These are phyloP conservation scores for Amaurobius ferox DNA, from an alignment of 2,888 invertebrate genomes.

Conservation along the genomic window DNA sequence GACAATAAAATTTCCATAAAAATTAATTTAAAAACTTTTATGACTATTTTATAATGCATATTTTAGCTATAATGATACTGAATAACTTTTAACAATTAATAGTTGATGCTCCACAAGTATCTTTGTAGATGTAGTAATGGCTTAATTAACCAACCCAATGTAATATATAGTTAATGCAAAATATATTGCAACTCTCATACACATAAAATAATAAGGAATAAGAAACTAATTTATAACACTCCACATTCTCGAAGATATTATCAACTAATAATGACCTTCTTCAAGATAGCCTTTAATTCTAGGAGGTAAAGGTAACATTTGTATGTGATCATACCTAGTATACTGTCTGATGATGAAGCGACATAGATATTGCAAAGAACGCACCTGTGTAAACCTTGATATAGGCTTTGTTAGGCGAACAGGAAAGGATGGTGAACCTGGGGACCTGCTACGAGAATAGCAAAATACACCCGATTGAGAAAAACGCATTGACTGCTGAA, in stretches of 20 bases:
- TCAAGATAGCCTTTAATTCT: slow-evolving; percentile 81
- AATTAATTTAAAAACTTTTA: no score
- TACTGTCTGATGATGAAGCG: slow-evolving; percentile 85
- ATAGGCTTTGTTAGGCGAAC: slow-evolving; percentile 86
- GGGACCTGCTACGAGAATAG: slow-evolving; percentile 84
- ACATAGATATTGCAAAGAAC: slow-evolving; percentile 85
- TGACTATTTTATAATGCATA: no score
- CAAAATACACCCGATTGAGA: slow-evolving; percentile 85
- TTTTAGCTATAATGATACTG: no score
- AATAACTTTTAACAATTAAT: no score
- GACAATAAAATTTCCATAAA: no score
- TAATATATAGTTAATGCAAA: no score
- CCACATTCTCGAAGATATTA: background rate
- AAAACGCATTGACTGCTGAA: slow-evolving; percentile 85
- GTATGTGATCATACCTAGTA: slow-evolving; percentile 84
- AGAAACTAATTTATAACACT: background rate
- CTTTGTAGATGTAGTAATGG: no score
- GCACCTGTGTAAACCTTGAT: slow-evolving; percentile 84
- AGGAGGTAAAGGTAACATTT: slow-evolving; percentile 83
- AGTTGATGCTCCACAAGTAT: no score
- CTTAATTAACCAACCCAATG: no score
- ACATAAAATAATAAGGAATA: background rate
- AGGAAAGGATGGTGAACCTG: slow-evolving; percentile 84
- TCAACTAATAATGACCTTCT: slow-evolving; percentile 75
- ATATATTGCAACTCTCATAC: background rate